These are phyloP conservation scores for Eupristina koningsbergeri DNA, from an alignment of 1,140 invertebrate genomes.

Conservation along the genomic window DNA sequence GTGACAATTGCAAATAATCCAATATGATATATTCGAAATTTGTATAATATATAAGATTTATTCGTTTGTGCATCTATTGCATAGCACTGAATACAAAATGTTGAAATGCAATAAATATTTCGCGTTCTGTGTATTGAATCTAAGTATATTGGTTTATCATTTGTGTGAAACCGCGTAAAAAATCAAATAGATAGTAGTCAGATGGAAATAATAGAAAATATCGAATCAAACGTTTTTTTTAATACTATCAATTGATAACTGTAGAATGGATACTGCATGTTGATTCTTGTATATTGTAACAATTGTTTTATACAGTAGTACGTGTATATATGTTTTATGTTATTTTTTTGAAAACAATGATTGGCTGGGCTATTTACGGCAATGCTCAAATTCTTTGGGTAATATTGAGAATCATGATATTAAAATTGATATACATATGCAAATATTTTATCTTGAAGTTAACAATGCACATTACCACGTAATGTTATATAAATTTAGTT, in stretches of 20 bases:
- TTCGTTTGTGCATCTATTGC: constrained; percentile 19
- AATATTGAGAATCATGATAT: not conserved
- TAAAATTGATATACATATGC: not conserved
- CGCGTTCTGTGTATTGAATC: constrained; percentile 15
- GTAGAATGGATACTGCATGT: constrained; percentile 68
- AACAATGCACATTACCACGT: too few relatives aligned
- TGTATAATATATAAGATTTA: constrained; percentile 29
- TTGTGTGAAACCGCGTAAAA: not conserved
- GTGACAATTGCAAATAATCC: constrained; percentile 45
- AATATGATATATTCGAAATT: constrained; percentile 44
- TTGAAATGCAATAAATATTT: constrained; percentile 15
- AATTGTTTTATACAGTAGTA: constrained; percentile 60
- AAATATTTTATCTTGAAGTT: too few relatives aligned
- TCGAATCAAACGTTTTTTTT: not conserved
- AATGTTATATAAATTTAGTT: too few relatives aligned
- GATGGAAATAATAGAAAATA: constrained; percentile 6
- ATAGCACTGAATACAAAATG: not conserved
- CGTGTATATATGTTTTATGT: constrained; percentile 58
- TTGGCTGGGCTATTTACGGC: constrained; percentile 45
- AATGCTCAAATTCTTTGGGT: not conserved
- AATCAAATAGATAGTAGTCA: not conserved
- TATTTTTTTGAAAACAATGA: constrained; percentile 49
- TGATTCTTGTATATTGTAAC: constrained; percentile 56
- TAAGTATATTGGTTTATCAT: not conserved
- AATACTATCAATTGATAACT: not conserved